These are phyloP conservation scores for Nymphalis io DNA, from an alignment of 1,140 invertebrate species.

Conservation along the genomic window DNA sequence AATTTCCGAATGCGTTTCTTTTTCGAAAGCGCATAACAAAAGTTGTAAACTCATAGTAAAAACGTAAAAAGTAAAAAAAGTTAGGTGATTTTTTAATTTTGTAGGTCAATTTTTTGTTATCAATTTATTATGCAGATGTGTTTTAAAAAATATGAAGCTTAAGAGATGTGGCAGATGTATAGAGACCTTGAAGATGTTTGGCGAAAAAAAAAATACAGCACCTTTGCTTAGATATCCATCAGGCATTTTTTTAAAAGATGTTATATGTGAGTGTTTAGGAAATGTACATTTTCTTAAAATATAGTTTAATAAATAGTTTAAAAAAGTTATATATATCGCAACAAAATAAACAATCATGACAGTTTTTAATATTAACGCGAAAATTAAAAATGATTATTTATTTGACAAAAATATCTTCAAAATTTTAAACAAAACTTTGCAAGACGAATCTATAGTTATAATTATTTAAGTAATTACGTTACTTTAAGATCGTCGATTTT, in stretches of 20 bases:
- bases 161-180: constrained; percentile 69
- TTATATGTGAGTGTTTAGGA: neutral
- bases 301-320: too few species aligned
- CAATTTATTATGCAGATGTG: constrained; percentile 78
- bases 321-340: too few species aligned
- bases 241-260: constrained; percentile 45
- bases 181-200: constrained; percentile 67
- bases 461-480: too few species aligned
- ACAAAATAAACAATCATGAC: too few species aligned
- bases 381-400: too few species aligned
- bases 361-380: too few species aligned
- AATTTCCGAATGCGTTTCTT: constrained; percentile 12
- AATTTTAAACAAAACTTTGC: too few species aligned
- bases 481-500: neutral
- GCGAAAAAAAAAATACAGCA: constrained; percentile 63
- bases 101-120: constrained; percentile 78
- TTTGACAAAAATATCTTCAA: too few species aligned
- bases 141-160: constrained; percentile 62
- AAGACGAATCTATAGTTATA: too few species aligned
- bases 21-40: constrained; percentile 9
- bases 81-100: constrained; percentile 66
- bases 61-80: constrained; percentile 49
- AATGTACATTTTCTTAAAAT: neutral
- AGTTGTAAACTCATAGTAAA: constrained; percentile 37
- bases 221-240: constrained; percentile 60